Base-by-base conservation (phyloP, 2,888 invertebrate species). In the Pardosa pseudoannulata region DNA sequence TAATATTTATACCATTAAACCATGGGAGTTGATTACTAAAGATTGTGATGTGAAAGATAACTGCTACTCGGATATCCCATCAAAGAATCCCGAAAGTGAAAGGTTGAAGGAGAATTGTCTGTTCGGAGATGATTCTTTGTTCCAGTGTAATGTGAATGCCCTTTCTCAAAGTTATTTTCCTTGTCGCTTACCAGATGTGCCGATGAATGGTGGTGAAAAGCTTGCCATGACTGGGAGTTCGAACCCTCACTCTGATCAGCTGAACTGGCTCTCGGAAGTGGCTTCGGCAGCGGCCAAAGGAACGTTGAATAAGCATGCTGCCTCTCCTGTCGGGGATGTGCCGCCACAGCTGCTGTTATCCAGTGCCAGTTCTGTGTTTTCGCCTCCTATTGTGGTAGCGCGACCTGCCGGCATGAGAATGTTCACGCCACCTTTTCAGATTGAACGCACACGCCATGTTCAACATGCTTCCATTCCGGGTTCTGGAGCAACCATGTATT, bases 231-330 rank as follows among this genome's bases (percentile, higher is more conserved):
- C 87, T 29, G 87, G 87, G 62, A 81, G 81, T 64, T 64, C 72
- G 16, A 78, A 78, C 46, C 76, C 80, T 36, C 76, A 46, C 36
- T 19, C 72, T 68, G 88, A 88, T 23, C 79, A 88, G 27, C 71
- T 88, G 16, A 78, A 76, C 68, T 88, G 88, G 88, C 75, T 88
- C n/a, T 75, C 88, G 23, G 85, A 88, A 64, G 83, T 88, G 32
- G 83, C 87, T 32, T 80, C 87, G 28, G 80, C 75, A 29, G 80
- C 68, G 13, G 67, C 78, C 19, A 79, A 79, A 75, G 87, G 80
- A 50, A 31, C 85, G 19, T 19, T 68, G 3, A 72, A 67, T 6
- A 46, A 46, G 28, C 76, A 71, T 39, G 13, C 23, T n/a, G 23
- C 75, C 19, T 73, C 78, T 56, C 73, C 76, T 9, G 16, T 56